Evolutionary conservation across 2,888 invertebrate species (phyloP), one percentile per base, ranked within the genome.

Genomic region (Ceramica pisi): DNA sequence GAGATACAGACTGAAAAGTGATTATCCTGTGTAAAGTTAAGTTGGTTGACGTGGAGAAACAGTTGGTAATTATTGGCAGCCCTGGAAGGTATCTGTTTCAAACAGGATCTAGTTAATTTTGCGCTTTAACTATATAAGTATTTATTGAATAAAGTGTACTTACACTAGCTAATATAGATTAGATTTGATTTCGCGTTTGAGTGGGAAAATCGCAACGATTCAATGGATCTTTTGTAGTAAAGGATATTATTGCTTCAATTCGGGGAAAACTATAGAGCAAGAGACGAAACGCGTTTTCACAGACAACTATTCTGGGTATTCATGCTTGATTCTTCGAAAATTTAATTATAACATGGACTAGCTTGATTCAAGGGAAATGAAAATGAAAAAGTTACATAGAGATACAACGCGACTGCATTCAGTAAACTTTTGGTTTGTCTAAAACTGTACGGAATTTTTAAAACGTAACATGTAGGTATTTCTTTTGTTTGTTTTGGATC

Each of bases 1-100:
- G 64, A 0, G 14, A 31, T 74, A 86, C 71, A 78, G 80, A 50
- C 38, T 44, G 60, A 21, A 56, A 59, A 50, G 4, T 6, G 21
- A 8, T 67, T 64, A n/a, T 8, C 4, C 72, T 46, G 48, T 23
- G 69, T 10, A 72, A n/a, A 53, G 2, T 2, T 66, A 78, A 48
- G 1, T 78, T 81, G 74, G 80, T 71, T 70, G 57, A 63, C 51
- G 65, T 80, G 61, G 63, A 84, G 88, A 88, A 89, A 88, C 87
- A 88, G 89, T 89, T 84, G 85, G 88, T 90, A 89, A 88, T 89
- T 89, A 90, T 90, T 90, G 87, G 84, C 86, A 88, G 78, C 87
- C 87, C 89, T 89, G 86, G 75, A 82, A 82, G 85, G 87, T 86
- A 87, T 82, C 53, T 82, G 68, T 85, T 77, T 72, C 75, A 75